Conservation (phyloP, 2,888 invertebrate species). For the Blastobasis lacticolella region DNA sequence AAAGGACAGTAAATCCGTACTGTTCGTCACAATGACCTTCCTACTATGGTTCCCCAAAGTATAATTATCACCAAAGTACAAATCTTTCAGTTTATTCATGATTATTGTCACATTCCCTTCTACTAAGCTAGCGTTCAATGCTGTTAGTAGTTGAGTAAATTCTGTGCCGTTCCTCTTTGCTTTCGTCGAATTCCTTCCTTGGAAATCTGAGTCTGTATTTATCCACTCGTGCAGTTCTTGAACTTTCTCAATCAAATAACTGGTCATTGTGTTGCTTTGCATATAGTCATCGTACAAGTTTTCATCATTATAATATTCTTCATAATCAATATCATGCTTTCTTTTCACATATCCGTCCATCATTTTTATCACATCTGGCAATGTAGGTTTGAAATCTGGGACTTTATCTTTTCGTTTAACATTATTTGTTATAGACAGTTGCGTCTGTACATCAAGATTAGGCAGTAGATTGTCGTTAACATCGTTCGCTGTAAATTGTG, state of each 20-base stretch:
- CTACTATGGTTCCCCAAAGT: conserved; percentile 35
- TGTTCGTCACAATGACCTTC: conserved; percentile 53
- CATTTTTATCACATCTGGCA: conserved; percentile 43
- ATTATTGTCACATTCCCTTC: conserved; percentile 66
- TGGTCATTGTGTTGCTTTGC: conserved; percentile 61
- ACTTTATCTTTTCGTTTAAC: conserved; percentile 14
- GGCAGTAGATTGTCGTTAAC: neutral
- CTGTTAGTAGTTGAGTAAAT: conserved; percentile 53
- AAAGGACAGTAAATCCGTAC: conserved; percentile 67
- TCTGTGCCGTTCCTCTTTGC: conserved; percentile 29
- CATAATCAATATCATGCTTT: conserved; percentile 34
- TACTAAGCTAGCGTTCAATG: conserved; percentile 66
- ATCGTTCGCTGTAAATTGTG: neutral
- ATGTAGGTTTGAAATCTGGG: conserved; percentile 53
- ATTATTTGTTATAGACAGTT: neutral
- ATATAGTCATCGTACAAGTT: conserved; percentile 63
- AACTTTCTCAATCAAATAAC: conserved; percentile 65
- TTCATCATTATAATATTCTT: conserved; percentile 61
- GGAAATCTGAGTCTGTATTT: conserved; percentile 49
- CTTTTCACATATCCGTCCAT: conserved; percentile 38
- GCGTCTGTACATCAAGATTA: too few relatives aligned
- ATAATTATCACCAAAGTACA: conserved; percentile 63
- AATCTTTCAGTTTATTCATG: conserved; percentile 63
- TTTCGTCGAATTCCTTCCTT: conserved; percentile 25
- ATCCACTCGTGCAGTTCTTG: conserved; percentile 72